Base-by-base conservation (phyloP, 1,140 invertebrate species). In the Stegodyphus dumicola region DNA sequence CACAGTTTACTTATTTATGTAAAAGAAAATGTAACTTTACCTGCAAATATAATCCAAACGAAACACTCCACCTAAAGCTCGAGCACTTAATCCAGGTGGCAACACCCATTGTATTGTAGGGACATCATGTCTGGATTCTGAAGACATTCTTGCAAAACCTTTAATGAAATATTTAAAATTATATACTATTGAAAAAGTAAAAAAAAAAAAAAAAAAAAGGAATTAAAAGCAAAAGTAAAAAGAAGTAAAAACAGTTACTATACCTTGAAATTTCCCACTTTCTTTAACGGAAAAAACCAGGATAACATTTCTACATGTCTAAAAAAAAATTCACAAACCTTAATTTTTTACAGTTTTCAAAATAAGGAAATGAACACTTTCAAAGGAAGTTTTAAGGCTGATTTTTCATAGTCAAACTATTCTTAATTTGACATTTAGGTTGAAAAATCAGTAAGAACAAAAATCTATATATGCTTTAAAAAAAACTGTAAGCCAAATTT, bases 231-330 rank as follows among this genome's bases (percentile, higher is more conserved):
- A 60, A 65, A 64, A n/a, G 7, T 6, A n/a, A n/a, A 73, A 71
- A 71, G 2, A 60, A 10, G 56, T 5, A 10, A 60, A 15, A 60
- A 10, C 5, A 11, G 11, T 6, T 18, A 74, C 88, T 33, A 85
- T 89, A 92, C 92, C 92, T 90, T 93, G 93, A 90, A 93, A 93
- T 87, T 97, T 96, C 86, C 97, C 97, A 92, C 97, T 98, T 92
- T 99, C 97, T 91, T 98, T 98, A 0, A 99, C 97, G 71, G 97
- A 99, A 92, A 98, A 99, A 89, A 99, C 95, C 49, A 99, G 92
- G 85, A 99, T 93, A 6, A 99, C 97, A 92, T 99, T 99, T 89
- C 96, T 93, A 77, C 95, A 95, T 90, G 98, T 96, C 90, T 92
- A 66, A 7, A 78, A 75, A 11, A 53, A 75, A 9, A n/a, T 75